Conservation (phyloP, 1,140 invertebrate genomes). For the Tyrophagus putrescentiae region DNA sequence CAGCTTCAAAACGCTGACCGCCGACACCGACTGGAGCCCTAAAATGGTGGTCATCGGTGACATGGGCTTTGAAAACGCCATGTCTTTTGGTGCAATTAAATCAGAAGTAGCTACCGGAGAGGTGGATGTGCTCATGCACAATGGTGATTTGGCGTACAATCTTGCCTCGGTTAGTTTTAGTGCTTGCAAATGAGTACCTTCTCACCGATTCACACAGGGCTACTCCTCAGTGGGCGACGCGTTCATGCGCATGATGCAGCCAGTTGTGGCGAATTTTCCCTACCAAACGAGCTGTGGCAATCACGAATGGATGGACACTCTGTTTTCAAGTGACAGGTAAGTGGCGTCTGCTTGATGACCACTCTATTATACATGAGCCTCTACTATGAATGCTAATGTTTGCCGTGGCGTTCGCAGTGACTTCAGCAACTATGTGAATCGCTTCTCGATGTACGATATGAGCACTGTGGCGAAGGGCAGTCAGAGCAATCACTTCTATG, state of each 20-base stretch:
- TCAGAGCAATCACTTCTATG: slow-evolving; percentile 62
- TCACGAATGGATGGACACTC: slow-evolving; percentile 68
- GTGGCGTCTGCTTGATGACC: not conserved
- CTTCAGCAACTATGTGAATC: slow-evolving; percentile 14
- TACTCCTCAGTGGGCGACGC: slow-evolving; percentile 63
- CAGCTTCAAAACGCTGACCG: slow-evolving; percentile 50
- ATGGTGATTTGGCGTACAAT: slow-evolving; percentile 90
- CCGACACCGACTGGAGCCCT: slow-evolving; percentile 54
- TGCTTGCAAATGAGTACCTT: not conserved
- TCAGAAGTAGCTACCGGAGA: slow-evolving; percentile 57
- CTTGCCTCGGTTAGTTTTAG: slow-evolving; percentile 52
- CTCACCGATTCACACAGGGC: no score
- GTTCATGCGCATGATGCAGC: slow-evolving; percentile 77
- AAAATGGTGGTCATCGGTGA: slow-evolving; percentile 72
- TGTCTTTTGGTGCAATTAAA: slow-evolving; percentile 58
- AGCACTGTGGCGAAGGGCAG: slow-evolving; percentile 47
- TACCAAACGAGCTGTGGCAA: slow-evolving; percentile 86
- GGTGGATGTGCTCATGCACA: slow-evolving; percentile 76
- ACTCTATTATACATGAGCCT: slow-evolving; percentile 38
- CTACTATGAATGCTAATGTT: no score
- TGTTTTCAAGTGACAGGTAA: slow-evolving; percentile 26
- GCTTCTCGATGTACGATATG: slow-evolving; percentile 54
- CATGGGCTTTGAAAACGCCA: slow-evolving; percentile 48
- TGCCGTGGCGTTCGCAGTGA: slow-evolving; percentile 27
- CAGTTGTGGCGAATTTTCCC: slow-evolving; percentile 66